A percentile compares a stretch with the other conserved stretches of the same genome.
Conservation (phyloP, 2,797 vertebrate species). For the Acipenser transmontanus region DNA sequence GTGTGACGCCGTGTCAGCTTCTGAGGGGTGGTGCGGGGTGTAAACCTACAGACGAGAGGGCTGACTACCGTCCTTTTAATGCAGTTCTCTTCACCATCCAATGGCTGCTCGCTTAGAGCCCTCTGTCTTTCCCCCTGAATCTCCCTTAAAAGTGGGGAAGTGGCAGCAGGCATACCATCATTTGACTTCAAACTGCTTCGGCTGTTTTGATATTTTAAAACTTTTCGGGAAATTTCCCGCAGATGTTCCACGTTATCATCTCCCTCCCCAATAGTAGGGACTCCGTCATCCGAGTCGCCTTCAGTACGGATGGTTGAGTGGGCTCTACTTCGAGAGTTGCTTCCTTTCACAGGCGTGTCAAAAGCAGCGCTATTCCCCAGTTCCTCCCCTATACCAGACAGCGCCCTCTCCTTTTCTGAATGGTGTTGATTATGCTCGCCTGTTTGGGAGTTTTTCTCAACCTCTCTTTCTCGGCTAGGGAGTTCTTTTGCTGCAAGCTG, state of each 20-base stretch:
- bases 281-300: constrained; percentile 19
- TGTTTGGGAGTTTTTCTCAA: constrained; percentile 31
- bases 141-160: constrained; percentile 32
- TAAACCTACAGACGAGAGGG: constrained; percentile 16
- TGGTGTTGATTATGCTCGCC: constrained; percentile 2
- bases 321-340: neutral
- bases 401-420: constrained; percentile 18
- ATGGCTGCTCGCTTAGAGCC: constrained; percentile 34
- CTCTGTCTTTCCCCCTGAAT: constrained; percentile 43
- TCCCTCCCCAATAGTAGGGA: constrained; percentile 33
- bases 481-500: constrained; percentile 10
- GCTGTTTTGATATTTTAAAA: constrained; percentile 55
- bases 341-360: neutral
- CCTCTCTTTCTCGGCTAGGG: too few relatives aligned
- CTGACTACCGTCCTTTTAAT: constrained; percentile 21
- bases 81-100: constrained; percentile 33
- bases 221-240: constrained; percentile 58
- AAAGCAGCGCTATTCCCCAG: too few relatives aligned
- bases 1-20: constrained; percentile 51
- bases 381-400: neutral
- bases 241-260: constrained; percentile 52
- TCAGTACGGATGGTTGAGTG: constrained; percentile 10
- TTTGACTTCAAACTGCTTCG: constrained; percentile 47
- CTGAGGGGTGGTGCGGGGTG: constrained; percentile 11
- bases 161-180: neutral